Percentiles rank a stretch among this genome's conserved stretches.
These are phyloP conservation scores for Epizoanthus fatuus DNA, from an alignment of 92 coral and sea anemone species.

Conservation along the genomic window DNA sequence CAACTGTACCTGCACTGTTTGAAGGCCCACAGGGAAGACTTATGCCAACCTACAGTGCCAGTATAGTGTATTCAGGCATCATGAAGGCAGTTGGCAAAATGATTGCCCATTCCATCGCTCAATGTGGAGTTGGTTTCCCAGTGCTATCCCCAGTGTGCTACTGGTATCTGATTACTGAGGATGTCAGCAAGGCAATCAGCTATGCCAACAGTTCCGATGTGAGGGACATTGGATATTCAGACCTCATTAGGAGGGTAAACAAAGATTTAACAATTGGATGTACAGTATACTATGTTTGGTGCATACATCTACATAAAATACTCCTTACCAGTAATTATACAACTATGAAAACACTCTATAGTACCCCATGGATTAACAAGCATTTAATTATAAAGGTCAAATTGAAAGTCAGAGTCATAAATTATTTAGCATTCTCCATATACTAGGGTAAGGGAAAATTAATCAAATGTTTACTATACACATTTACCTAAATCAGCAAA, in stretches of 20 bases:
- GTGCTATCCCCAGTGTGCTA: conserved; percentile 66
- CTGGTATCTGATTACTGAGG: conserved; percentile 75
- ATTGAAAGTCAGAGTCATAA: too few species aligned
- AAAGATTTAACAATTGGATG: too few species aligned
- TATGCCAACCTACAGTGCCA: conserved; percentile 54
- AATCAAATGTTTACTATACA: too few species aligned
- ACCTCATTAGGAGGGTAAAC: conserved; percentile 44
- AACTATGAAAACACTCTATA: too few species aligned
- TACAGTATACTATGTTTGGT: too few species aligned
- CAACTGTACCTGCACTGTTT: conserved; percentile 49
- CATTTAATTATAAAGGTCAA: too few species aligned
- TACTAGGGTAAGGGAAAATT: too few species aligned
- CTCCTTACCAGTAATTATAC: too few species aligned
- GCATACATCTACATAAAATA: too few species aligned
- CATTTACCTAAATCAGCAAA: too few species aligned
- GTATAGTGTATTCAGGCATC: conserved; percentile 74
- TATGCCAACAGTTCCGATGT: conserved; percentile 68
- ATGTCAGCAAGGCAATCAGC: conserved; percentile 63
- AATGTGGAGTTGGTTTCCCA: conserved; percentile 80
- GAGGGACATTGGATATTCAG: conserved; percentile 58
- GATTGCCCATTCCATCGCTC: conserved; percentile 80
- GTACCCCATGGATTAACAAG: too few species aligned
- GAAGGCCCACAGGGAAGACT: conserved; percentile 61
- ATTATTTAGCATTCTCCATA: too few species aligned
- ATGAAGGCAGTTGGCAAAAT: conserved; percentile 73